phyloP scores from a whole-genome alignment of 2,113 vertebrate genomes.

The Anguilla japonica region DNA sequence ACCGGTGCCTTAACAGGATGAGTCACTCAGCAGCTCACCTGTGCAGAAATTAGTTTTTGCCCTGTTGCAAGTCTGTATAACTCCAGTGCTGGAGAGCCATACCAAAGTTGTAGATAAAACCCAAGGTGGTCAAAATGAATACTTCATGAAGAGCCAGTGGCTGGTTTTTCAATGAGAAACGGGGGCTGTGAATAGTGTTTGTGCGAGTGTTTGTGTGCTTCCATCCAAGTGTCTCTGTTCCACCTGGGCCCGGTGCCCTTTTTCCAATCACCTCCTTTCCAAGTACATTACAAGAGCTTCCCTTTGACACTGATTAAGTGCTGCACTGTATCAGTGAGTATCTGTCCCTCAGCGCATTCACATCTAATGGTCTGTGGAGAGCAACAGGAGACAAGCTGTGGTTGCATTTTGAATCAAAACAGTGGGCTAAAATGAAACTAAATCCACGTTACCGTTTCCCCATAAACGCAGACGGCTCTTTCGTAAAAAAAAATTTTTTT shows the following conservation, averaged over 20 bases:
- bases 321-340: neutral
- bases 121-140: too few relatives aligned
- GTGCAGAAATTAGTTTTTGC: too few relatives aligned
- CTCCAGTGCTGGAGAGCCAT: too few relatives aligned
- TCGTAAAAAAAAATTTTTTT: too few relatives aligned
- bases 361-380: neutral
- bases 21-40: too few relatives aligned
- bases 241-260: neutral
- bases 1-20: neutral
- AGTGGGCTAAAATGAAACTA: neutral
- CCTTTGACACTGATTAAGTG: conserved; percentile 14
- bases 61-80: too few relatives aligned
- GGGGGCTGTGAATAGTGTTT: too few relatives aligned
- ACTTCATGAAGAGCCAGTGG: too few relatives aligned
- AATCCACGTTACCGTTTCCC: neutral
- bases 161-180: neutral
- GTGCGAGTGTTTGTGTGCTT: too few relatives aligned
- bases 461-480: neutral
- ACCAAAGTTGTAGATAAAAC: too few relatives aligned
- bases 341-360: neutral
- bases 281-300: neutral
- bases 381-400: neutral
- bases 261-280: neutral
- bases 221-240: too few relatives aligned
- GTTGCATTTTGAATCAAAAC: neutral